Evolutionary conservation across 2,888 invertebrate species (phyloP).

Genomic region (Nemapogon koenigi): DNA sequence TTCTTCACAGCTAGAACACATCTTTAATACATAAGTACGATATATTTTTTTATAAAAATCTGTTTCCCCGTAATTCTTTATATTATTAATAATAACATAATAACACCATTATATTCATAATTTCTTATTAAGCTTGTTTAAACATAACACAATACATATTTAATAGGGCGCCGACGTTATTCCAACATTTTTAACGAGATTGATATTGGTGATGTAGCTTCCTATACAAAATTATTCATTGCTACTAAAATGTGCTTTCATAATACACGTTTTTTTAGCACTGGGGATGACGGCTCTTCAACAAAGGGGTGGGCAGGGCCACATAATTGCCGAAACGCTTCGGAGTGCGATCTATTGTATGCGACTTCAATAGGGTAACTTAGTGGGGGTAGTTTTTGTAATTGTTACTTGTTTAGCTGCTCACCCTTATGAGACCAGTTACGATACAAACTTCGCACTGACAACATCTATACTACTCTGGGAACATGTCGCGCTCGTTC

Average conservation of each 20-base stretch:
- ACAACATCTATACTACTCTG: slow-evolving; percentile 15
- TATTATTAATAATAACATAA: too few relatives aligned
- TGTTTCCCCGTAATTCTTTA: too few relatives aligned
- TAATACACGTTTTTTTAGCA: slow-evolving; percentile 36
- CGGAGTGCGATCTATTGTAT: slow-evolving; percentile 57
- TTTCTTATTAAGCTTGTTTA: too few relatives aligned
- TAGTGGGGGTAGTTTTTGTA: slow-evolving; percentile 65
- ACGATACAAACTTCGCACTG: slow-evolving; percentile 29
- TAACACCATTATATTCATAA: too few relatives aligned
- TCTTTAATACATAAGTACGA: too few relatives aligned
- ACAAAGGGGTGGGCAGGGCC: slow-evolving; percentile 64
- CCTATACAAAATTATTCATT: slow-evolving; percentile 63
- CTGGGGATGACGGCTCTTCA: slow-evolving; percentile 55
- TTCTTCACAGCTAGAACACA: too few relatives aligned
- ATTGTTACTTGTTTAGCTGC: slow-evolving; percentile 47
- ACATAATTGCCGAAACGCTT: slow-evolving; percentile 64
- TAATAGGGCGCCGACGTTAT: too few relatives aligned
- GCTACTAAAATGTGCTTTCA: slow-evolving; percentile 58
- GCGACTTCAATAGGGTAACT: slow-evolving; percentile 57
- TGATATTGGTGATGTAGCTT: slow-evolving; percentile 55
- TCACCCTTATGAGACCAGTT: slow-evolving; percentile 41
- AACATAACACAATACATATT: too few relatives aligned
- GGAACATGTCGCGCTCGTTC: slow-evolving; percentile 81
- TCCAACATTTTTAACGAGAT: slow-evolving; percentile 60
- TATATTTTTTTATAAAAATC: too few relatives aligned